These are phyloP conservation scores for Sesamia inferens DNA, from an alignment of 2,888 invertebrate species.

Conservation along the genomic window DNA sequence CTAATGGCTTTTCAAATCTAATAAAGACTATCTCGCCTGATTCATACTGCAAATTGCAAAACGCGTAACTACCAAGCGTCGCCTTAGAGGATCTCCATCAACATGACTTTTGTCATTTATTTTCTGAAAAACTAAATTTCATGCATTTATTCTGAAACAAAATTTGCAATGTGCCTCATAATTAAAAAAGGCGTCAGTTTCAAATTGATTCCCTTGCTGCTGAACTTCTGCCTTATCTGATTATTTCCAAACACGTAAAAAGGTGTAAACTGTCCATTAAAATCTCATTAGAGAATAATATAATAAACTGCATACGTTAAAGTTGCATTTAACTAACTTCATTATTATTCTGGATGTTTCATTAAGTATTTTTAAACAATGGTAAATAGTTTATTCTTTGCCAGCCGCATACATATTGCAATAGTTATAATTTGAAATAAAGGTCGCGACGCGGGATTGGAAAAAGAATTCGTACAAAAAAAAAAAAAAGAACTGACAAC, in stretches of 20 bases:
- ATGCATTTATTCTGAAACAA: background rate
- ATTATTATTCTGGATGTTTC: constrained; percentile 9
- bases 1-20: too few relatives aligned
- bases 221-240: constrained; percentile 20
- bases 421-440: background rate
- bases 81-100: too few relatives aligned
- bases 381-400: background rate
- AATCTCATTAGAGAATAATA: constrained; percentile 21
- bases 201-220: constrained; percentile 39
- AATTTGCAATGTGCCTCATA: background rate
- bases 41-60: too few relatives aligned
- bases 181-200: constrained; percentile 30
- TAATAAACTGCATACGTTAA: constrained; percentile 17
- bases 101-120: too few relatives aligned
- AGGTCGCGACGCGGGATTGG: background rate
- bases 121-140: too few relatives aligned
- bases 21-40: too few relatives aligned
- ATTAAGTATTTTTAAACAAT: background rate
- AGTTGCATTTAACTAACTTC: constrained; percentile 14
- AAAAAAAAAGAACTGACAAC: too few relatives aligned
- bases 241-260: constrained; percentile 16
- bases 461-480: too few relatives aligned
- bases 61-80: too few relatives aligned
- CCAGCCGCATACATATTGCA: background rate
- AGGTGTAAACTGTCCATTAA: constrained; percentile 33